These are phyloP conservation scores for Cryptoblepharus egeriae DNA, from an alignment of 2,797 vertebrate species.

Conservation along the genomic window DNA sequence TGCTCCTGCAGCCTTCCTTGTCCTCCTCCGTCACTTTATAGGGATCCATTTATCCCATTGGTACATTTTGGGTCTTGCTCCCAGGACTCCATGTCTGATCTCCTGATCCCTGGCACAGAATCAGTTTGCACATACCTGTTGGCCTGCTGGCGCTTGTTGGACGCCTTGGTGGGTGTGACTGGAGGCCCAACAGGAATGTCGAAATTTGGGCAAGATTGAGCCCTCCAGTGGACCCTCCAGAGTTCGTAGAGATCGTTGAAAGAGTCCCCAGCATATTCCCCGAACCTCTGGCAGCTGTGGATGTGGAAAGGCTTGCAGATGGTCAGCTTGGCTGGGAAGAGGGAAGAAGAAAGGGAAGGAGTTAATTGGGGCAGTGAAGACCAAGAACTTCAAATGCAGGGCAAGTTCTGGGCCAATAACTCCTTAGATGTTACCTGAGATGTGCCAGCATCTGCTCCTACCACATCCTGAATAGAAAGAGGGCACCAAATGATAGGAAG, in stretches of 20 bases:
- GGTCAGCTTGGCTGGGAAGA: constrained; percentile 5
- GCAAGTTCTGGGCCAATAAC: no score
- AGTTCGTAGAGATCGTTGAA: constrained; percentile 36
- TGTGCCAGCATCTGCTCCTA: no score
- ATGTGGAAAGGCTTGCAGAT: constrained; percentile 10
- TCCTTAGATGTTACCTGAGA: no score
- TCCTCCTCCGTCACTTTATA: no score
- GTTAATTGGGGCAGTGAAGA: background rate
- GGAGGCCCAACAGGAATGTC: background rate
- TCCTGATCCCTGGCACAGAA: no score
- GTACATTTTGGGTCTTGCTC: no score
- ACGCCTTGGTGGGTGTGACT: constrained; percentile 52
- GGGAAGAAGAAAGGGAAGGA: background rate
- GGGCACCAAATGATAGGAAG: no score
- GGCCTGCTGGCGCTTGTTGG: constrained; percentile 64
- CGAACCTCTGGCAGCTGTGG: background rate
- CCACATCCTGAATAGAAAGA: no score
- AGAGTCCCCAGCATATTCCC: constrained; percentile 8
- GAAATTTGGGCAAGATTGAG: background rate
- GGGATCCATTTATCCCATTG: no score
- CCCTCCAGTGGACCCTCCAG: constrained; percentile 16
- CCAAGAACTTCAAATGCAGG: no score
- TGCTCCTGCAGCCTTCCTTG: no score
- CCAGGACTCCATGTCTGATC: no score
- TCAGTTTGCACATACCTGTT: constrained; percentile 52